Evolutionary conservation across 2,113 vertebrate species (phyloP), one percentile per base, ranked within the genome.

Genomic region (Pantherophis guttatus): DNA sequence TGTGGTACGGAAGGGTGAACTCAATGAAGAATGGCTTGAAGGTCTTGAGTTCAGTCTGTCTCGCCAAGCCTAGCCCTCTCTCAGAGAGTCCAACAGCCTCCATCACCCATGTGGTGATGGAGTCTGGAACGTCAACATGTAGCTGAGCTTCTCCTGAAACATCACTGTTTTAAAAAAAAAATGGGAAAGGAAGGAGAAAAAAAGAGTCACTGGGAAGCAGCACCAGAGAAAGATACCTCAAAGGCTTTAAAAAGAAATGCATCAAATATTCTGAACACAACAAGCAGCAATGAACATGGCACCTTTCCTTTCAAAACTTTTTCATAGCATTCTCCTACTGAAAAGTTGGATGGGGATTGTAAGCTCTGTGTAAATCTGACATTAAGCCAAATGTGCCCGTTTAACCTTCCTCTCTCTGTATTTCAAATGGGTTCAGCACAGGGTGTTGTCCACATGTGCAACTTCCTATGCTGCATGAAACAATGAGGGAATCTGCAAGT

Each of bases 11-110:
- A 93, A 99, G 96, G 0, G 98, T 99, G 92, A 99, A 99, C 89
- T 99, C 99, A 0, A 99, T 97, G 81, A 99, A 99, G 97, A 99
- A 99, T 3, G 98, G 96, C 95, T 99, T 99, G 95, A 99, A 99
- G 0, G 98, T 98, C 15, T 98, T 98, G 59, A 99, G 98, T 91
- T 98, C 97, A 0, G 96, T 89, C n/a, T 96, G 97, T 17, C 90
- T 87, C 0, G 98, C 98, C 19, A 99, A 95, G 87, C 98, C 98
- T 93, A 99, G 95, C 0, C 99, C 99, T 91, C 96, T 95, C 3
- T 97, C 95, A 0, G 99, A 99, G 44, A 99, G 95, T 17, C 97
- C 97, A 55, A 99, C 96, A 0, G 98, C 99, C 90, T 99, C 98
- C 0, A 98, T 98, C 94, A 99, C 97, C 99, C 99, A 99, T 0